Base-by-base conservation (phyloP, 2,888 invertebrate species). In the Capitulum mitella region DNA sequence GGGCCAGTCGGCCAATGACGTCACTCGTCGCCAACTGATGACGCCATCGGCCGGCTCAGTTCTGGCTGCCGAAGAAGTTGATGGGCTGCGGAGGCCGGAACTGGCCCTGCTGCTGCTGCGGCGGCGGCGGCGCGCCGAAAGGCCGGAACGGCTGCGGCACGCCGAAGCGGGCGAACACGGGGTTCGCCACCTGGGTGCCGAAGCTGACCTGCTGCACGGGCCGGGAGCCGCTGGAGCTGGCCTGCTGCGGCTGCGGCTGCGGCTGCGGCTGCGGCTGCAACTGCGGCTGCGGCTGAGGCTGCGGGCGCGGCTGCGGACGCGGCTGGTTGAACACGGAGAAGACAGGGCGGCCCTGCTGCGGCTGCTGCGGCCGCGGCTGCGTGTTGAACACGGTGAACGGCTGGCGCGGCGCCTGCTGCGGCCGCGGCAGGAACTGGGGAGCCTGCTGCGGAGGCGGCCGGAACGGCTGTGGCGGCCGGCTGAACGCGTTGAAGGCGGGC, bases 381-480 rank as follows among this genome's bases (percentile, higher is more conserved):
- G 58, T 29, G 64, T 34, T 34, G 64, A 64, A 64, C 14, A 64
- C 19, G 0, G 64, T 19, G 64, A 64, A 64, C 64, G 37, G 43
- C 75, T 54, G 54, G 48, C 16, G 34, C 58, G 32, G 77, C 58
- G 61, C 40, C 64, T 32, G 61, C 26, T 76, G 78, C 48, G 19
- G 75, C 58, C 32, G 84, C 83, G 78, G 85, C 77, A 0, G 80
- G 58, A n/a, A 77, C 26, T 1, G 70, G 22, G 14, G 75, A 32
- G 51, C 84, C 32, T 16, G 70, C n/a, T 22, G 75, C 54, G 29
- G 84, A 82, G 34, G 84, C 83, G 77, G 85, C 70, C 1, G 80
- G 90, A 90, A 77, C 90, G 87, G n/a, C 90, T 90, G 1, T 90
- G 90, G 80, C 90, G 89, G 70, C 88, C 88, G 40, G 90, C 86